Evolutionary conservation across 92 coral and sea anemone species (phyloP), one percentile per base, ranked within the genome.

Genomic region (Hydrozoanthus gracilis): DNA sequence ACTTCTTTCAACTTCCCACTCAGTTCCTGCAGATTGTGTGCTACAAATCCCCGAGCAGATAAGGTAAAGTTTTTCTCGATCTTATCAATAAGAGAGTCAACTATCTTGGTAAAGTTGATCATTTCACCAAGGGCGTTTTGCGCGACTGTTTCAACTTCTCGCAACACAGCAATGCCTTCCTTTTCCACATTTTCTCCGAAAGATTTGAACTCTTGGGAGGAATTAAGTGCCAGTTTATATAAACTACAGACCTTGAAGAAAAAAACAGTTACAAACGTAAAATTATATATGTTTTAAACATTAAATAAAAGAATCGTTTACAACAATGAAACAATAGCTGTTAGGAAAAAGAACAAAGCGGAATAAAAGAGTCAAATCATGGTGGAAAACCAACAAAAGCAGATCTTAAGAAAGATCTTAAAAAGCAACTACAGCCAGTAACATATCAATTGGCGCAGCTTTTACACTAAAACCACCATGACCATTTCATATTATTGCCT

Each of bases 111-210:
- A 77, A 93, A 95, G 85, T 95, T 89, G n/a, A 91, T 68, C 66
- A 97, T 84, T 77, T 97, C 99, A 7, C 72, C 55, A 1, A 97
- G 86, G 15, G 91, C 98, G 51, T 88, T 88, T 91, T 97, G 99
- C 0, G 95, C 67, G 68, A 88, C 86, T 50, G 85, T 89, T 80
- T 95, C 91, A 7, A 96, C 92, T 51, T 77, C 84, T 76, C 91
- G 87, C n/a, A 96, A 88, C 7, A 87, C 89, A 51, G 86, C 86
- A 51, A 95, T 93, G 5, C 93, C 95, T 82, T 93, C 90, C 46
- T 75, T 89, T 72, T 96, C 95, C 44, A 93, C 73, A 55, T 92
- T 95, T 86, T 96, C 94, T 39, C 98, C 98, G 52, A 95, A 95
- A 8, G 84, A 82, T 48, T 90, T 92, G 60, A 96, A 89, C 55